Evolutionary conservation across 2,888 invertebrate species (phyloP), one percentile per base, ranked within the genome.

Genomic region (Drosophila dives): DNA sequence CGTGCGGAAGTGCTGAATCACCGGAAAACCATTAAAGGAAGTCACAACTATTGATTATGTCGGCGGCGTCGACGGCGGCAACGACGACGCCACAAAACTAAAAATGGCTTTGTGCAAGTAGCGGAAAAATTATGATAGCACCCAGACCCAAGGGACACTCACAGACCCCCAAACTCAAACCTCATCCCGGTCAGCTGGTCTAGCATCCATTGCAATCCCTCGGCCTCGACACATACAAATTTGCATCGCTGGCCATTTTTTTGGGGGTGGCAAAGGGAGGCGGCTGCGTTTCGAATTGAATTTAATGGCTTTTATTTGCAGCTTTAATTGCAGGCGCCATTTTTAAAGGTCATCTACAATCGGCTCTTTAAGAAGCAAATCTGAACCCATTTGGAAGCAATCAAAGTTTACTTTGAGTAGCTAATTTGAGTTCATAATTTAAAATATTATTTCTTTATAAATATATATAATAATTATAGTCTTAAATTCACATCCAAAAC

Each of bases 1-100:
- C 72, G 71, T 64, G 60, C 82, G 83, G 80, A 82, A 80, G 85
- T 89, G 83, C 87, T 89, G 87, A 90, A 89, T 90, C 89, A 89
- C 90, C 89, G 89, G 89, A 89, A 90, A 89, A 83, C 89, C 89
- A 90, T 90, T 89, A 90, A 89, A 87, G 89, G 85, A 90, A 89
- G 90, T 87, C 89, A 86, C 89, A 89, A 89, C 90, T 89, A 89
- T 90, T 89, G 89, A 89, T 89, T 90, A 89, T 89, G 89, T 79
- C 79, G 89, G 74, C 75, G 74, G 74, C 72, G n/a, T n/a, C n/a
- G n/a, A n/a, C n/a, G n/a, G n/a, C n/a, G n/a, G n/a, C n/a, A n/a
- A n/a, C n/a, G 56, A 54, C 50, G 54, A 48, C 64, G 64, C 56
- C 65, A 67, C 66, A 72, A 85, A 45, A 75, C 86, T 86, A 81